Evolutionary conservation across 1,140 invertebrate species (phyloP).

Genomic region (Gryon sp.): DNA sequence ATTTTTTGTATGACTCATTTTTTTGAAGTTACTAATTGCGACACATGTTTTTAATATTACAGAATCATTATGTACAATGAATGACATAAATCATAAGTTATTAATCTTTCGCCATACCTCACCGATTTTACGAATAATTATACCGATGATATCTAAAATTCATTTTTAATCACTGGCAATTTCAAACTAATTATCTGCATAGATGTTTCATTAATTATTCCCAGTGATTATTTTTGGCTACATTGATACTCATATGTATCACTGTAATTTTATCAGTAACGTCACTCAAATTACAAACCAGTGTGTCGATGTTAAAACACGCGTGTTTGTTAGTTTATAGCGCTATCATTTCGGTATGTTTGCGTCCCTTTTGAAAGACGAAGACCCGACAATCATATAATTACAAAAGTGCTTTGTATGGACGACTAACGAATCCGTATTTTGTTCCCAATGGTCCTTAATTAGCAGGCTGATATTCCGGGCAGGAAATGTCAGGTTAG

Average conservation of each 20-base stretch:
- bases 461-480: slow-evolving; percentile 54
- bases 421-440: slow-evolving; percentile 53
- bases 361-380: slow-evolving; percentile 43
- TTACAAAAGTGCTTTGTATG: slow-evolving; percentile 50
- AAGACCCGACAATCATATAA: slow-evolving; percentile 49
- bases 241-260: no score
- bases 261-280: background rate
- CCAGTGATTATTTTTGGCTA: no score
- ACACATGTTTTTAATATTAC: no score
- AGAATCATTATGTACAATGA: no score
- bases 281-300: slow-evolving; percentile 41
- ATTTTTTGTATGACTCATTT: no score
- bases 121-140: no score
- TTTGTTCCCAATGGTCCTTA: slow-evolving; percentile 56
- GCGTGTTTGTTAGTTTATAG: slow-evolving; percentile 28
- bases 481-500: slow-evolving; percentile 47
- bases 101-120: no score
- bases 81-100: no score
- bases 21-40: no score
- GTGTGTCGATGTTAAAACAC: slow-evolving; percentile 28
- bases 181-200: no score
- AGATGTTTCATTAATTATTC: slow-evolving; percentile 13
- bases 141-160: no score
- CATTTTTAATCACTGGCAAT: no score
- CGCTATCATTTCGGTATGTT: slow-evolving; percentile 22